These are phyloP conservation scores for Phengaris alcon DNA, from an alignment of 2,888 invertebrate species.

Conservation along the genomic window DNA sequence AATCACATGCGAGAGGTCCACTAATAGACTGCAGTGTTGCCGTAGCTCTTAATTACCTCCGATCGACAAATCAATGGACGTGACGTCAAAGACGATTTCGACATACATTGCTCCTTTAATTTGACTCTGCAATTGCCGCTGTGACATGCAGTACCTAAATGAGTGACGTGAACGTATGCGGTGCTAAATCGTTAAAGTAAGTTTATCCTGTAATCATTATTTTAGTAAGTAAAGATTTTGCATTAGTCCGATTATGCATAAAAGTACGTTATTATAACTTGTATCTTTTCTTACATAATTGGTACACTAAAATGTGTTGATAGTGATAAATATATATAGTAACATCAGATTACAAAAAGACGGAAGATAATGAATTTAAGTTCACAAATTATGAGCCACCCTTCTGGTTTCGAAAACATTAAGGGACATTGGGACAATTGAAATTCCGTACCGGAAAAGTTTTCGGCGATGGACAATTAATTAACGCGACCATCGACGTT, in stretches of 20 bases:
- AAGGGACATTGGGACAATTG: constrained; percentile 30
- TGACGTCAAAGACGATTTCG: constrained; percentile 33
- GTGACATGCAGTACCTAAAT: constrained; percentile 20
- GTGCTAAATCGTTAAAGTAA: constrained; percentile 21
- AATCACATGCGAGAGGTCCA: constrained; percentile 23
- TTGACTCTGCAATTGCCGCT: constrained; percentile 30
- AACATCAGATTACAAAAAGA: background rate
- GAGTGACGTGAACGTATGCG: constrained; percentile 30
- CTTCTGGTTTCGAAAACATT: constrained; percentile 22
- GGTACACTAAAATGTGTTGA: background rate
- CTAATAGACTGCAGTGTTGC: constrained; percentile 27
- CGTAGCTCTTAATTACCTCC: constrained; percentile 32
- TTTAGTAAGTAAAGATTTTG: too few species aligned
- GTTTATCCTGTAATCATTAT: too few species aligned
- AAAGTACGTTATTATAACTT: too few species aligned
- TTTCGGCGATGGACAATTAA: constrained; percentile 50
- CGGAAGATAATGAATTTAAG: constrained; percentile 1
- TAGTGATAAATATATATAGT: background rate
- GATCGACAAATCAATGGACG: constrained; percentile 31
- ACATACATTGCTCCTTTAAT: constrained; percentile 34
- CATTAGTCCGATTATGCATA: too few species aligned
- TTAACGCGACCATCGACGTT: constrained; percentile 42
- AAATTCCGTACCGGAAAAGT: constrained; percentile 35
- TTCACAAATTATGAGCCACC: constrained; percentile 11
- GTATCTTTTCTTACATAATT: too few species aligned